Base-by-base conservation (phyloP, 2,797 vertebrate genomes). In the Bovichtus diacanthus region DNA sequence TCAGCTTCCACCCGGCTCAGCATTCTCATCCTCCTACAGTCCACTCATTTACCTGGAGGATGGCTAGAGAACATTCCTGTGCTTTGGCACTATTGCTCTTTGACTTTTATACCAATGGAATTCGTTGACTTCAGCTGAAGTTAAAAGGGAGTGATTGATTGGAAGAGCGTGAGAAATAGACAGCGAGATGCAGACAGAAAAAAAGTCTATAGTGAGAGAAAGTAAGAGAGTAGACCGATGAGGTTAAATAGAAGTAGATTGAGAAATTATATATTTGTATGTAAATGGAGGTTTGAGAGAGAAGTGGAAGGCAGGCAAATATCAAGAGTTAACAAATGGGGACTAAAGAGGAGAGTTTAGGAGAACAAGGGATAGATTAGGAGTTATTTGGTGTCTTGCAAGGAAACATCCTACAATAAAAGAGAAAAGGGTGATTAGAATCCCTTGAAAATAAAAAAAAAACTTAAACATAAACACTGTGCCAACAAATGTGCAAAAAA, bases 1-100 rank as follows among this genome's bases (percentile, higher is more conserved):
- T 95, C 91, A 91, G 83, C 82, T 80, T 86, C 72, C 78, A 74
- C 85, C 51, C 5, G 62, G 67, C 84, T 87, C 85, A 91, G 87
- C 87, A 86, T 86, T 82, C 74, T 78, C 74, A 72, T 56, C 44
- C 70, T 58, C 34, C 34, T 10, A 65, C 49, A 47, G 70, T 75
- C 69, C 59, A 21, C 53, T 66, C 8, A 61, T 82, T 74, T n/a
- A 76, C 78, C 70, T 58, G 31, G 46, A 44, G 41, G 66, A 70
- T 25, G 67, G 56, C 19, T 38, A 29, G 38, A n/a, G n/a, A n/a
- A n/a, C n/a, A n/a, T n/a, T n/a, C n/a, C 19, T 21, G 54, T 46
- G n/a, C 54, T 70, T 25, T 0, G 8, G 34, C 34, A 64, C 6
- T 46, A 27, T 50, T 41, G 29, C 36, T 78, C 61, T 51, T 79